Conservation (phyloP, 2,888 invertebrate species). For the Anagyrus pseudococci region DNA sequence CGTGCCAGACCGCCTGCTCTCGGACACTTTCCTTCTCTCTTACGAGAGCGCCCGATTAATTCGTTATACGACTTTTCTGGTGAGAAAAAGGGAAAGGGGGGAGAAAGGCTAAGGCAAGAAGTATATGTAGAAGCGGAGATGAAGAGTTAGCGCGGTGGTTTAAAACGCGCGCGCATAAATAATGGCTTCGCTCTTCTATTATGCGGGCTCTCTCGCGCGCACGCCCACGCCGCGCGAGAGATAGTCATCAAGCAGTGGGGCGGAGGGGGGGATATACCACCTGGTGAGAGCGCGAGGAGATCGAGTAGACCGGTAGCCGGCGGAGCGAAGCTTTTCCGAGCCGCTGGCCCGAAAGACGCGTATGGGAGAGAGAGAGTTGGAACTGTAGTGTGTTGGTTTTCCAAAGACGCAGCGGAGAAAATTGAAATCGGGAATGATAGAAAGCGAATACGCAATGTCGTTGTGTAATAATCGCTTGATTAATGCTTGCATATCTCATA, state of each 20-base stretch:
- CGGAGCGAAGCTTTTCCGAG: constrained; percentile 6
- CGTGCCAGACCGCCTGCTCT: no score
- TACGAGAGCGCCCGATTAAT: constrained; percentile 5
- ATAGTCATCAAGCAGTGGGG: no score
- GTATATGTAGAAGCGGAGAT: neutral
- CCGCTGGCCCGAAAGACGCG: no score
- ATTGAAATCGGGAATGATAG: no score
- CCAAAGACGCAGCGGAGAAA: no score
- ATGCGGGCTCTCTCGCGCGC: neutral
- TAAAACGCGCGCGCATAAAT: constrained; percentile 30
- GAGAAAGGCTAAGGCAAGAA: neutral
- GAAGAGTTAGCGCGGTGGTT: no score
- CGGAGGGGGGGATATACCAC: constrained; percentile 2
- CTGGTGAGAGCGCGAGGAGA: constrained; percentile 3
- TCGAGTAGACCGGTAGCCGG: constrained; percentile 9
- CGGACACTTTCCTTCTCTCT: no score
- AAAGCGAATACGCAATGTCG: no score
- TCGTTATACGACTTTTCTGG: neutral
- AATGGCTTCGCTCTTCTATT: constrained; percentile 27
- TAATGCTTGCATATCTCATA: no score
- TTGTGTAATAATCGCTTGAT: no score
- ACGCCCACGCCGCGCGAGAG: neutral
- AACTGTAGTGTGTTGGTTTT: no score
- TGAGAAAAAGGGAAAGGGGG: neutral
- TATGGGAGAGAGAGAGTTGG: no score